Evolutionary conservation across 2,113 vertebrate genomes (phyloP), one percentile per base, ranked within the genome.

Genomic region (Pseudonaja textilis): DNA sequence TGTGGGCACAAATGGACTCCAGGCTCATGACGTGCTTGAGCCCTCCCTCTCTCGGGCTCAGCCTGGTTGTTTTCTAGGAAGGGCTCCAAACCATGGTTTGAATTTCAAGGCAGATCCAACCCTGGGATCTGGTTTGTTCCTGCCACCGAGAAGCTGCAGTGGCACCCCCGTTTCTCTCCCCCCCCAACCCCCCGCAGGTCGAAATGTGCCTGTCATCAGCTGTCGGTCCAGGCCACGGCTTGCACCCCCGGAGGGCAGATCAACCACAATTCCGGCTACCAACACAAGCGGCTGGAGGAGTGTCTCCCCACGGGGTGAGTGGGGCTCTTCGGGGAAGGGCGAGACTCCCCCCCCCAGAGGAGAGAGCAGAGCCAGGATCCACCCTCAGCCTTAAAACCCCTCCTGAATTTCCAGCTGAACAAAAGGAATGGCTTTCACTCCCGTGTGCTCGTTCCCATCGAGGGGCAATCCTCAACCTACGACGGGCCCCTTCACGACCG

Each of bases 241-340:
- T 99, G 99, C 87, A 99, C 99, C n/a, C 99, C 99, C 0, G 99
- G 99, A 0, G 99, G 95, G 0, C 99, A 99, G 94, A 96, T 98
- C 94, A 99, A 99, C 97, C 92, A 96, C 55, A 98, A 97, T 1
- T 98, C 99, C 0, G 99, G 99, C 22, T 99, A 98, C 97, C 97
- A 98, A 69, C 95, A 99, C 97, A 99, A 99, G 94, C 96, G 99
- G 88, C 97, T 99, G 88, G 99, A 99, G 29, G 99, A 99, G 85
- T 99, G 99, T 92, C 97, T 99, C 3, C 99, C 99, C 0, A 99
- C 99, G 45, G 99, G 99, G 99, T 99, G 93, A 98, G 98, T 91
- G 23, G 1, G 5, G 6, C 3, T 23, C 5, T 52, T n/a, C 0
- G 0, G 6, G 85, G 1, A 20, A 5, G n/a, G 14, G 0, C 3